Percentiles rank a stretch among this genome's conserved stretches.
phyloP scores from a whole-genome alignment of 2,888 invertebrate genomes.

The Campoplex nolae region DNA sequence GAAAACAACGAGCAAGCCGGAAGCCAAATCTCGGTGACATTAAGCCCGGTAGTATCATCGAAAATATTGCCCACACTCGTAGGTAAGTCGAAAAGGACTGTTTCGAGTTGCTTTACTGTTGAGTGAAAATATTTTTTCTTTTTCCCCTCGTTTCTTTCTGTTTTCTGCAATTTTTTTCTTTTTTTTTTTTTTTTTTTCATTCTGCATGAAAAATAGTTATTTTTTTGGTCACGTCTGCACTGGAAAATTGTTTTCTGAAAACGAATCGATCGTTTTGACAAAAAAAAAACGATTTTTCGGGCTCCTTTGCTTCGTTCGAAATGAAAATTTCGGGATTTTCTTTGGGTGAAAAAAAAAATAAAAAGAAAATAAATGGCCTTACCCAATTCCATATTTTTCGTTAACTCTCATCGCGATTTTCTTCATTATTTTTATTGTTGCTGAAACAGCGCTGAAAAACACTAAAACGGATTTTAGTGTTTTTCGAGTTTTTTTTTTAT shows the following conservation, averaged over 20 bases:
- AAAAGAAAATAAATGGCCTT: not conserved
- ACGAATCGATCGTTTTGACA: too few relatives aligned
- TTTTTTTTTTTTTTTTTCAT: not conserved
- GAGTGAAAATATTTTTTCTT: not conserved
- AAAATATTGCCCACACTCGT: conserved; percentile 94
- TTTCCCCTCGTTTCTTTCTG: not conserved
- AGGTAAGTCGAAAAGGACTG: conserved; percentile 77
- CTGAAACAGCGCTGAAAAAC: not conserved
- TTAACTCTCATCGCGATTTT: not conserved
- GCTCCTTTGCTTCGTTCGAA: not conserved
- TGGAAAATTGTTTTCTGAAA: too few relatives aligned
- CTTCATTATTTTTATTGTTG: not conserved
- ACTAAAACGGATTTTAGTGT: not conserved
- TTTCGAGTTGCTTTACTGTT: not conserved
- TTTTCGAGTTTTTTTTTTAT: conserved; percentile 2
- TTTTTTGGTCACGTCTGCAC: not conserved
- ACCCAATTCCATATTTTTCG: not conserved
- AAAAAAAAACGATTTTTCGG: not conserved
- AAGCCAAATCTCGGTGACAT: conserved; percentile 91
- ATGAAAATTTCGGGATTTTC: not conserved
- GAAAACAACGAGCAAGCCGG: conserved; percentile 92
- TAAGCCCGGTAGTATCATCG: conserved; percentile 93
- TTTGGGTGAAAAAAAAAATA: too few relatives aligned
- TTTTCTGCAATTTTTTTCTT: not conserved
- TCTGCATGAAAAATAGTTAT: not conserved